Conservation (phyloP, 2,113 vertebrate species). For the Merops nubicus region DNA sequence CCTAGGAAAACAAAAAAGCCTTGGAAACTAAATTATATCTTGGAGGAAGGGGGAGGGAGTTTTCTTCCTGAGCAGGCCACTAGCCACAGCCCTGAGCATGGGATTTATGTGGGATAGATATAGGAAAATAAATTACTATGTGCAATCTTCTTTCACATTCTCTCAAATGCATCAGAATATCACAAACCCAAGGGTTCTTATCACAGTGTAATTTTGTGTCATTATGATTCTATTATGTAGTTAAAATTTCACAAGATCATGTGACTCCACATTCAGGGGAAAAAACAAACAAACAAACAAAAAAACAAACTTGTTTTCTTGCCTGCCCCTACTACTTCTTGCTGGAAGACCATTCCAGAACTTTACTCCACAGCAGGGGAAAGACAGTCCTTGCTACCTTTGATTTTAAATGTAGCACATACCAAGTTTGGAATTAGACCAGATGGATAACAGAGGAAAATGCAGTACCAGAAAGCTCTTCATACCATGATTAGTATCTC, state of each 20-base stretch:
- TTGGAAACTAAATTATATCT: neutral
- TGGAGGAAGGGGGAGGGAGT: neutral
- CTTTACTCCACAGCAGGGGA: neutral
- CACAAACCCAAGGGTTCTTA: conserved; percentile 14
- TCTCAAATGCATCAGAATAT: neutral
- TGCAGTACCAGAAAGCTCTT: neutral
- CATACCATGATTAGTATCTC: neutral
- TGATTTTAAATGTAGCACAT: neutral
- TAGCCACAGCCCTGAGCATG: conserved; percentile 5
- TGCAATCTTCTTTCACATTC: neutral
- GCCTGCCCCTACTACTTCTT: neutral
- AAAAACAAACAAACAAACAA: no score
- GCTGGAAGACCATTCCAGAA: neutral
- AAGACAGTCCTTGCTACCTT: neutral
- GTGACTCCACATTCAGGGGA: neutral
- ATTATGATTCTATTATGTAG: neutral
- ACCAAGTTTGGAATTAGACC: neutral
- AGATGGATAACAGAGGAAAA: neutral
- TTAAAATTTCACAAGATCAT: neutral
- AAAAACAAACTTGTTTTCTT: neutral
- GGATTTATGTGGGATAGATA: neutral
- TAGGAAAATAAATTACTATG: neutral
- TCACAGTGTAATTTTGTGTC: neutral
- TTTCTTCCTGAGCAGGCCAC: neutral
- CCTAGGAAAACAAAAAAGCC: neutral